phyloP scores from a whole-genome alignment of 2,888 invertebrate genomes.

The Steinernema hermaphroditum region DNA sequence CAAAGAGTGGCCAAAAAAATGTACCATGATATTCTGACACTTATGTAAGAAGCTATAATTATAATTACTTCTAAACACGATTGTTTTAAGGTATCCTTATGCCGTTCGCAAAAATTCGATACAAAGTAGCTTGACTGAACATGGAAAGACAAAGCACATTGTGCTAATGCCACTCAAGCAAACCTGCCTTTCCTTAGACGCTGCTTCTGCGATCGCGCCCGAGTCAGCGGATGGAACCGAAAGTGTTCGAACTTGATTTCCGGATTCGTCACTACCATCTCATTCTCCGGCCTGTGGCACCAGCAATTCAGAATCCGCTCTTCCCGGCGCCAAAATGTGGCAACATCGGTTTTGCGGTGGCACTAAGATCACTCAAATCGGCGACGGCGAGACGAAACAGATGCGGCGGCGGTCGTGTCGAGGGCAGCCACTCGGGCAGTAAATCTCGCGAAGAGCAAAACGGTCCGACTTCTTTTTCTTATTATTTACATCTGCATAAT shows the following conservation, averaged over 20 bases:
- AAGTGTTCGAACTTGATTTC: constrained; percentile 22
- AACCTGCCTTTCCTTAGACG: background rate
- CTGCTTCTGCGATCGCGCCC: constrained; percentile 16
- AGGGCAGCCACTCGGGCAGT: background rate
- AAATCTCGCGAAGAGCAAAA: constrained; percentile 1
- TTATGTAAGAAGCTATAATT: too few relatives aligned
- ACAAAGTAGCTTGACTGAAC: too few relatives aligned
- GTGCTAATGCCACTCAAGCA: background rate
- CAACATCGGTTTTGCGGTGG: background rate
- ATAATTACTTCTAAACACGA: too few relatives aligned
- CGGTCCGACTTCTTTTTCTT: constrained; percentile 13
- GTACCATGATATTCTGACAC: too few relatives aligned
- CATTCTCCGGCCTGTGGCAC: background rate
- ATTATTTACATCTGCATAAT: constrained; percentile 27
- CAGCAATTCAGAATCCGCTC: background rate
- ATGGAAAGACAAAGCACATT: background rate
- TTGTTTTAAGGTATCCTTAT: too few relatives aligned
- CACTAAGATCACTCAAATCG: background rate
- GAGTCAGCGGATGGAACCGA: constrained; percentile 10
- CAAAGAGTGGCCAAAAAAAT: too few relatives aligned
- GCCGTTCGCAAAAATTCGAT: too few relatives aligned
- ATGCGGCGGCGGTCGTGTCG: background rate
- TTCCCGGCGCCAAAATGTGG: background rate
- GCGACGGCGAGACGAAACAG: background rate
- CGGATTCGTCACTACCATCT: constrained; percentile 12